A percentile compares a stretch with the other conserved stretches of the same genome.
Conservation (phyloP, 1,140 invertebrate genomes). For the Latrodectus geometricus region DNA sequence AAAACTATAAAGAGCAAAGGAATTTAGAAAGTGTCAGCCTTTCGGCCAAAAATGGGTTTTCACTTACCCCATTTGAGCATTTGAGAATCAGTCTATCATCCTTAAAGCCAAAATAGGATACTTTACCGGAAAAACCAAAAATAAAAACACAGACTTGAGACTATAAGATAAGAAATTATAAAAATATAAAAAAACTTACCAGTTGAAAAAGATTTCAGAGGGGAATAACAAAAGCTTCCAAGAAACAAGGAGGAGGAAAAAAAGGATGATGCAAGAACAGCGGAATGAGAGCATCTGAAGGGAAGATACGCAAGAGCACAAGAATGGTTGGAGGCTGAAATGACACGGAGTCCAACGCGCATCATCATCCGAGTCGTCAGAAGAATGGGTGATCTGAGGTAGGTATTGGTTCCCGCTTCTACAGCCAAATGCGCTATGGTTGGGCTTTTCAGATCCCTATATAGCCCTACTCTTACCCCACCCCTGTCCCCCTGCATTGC, state of each 20-base stretch:
- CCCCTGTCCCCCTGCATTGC: slow-evolving; percentile 37
- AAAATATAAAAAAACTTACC: slow-evolving; percentile 15
- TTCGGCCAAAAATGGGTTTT: neutral
- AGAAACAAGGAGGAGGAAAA: neutral
- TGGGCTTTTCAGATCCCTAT: slow-evolving; percentile 58
- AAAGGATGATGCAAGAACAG: slow-evolving; percentile 37
- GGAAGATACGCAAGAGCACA: slow-evolving; percentile 48
- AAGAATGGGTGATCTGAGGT: slow-evolving; percentile 40
- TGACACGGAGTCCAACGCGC: slow-evolving; percentile 42
- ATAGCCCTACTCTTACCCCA: slow-evolving; percentile 26
- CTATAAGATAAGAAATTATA: neutral
- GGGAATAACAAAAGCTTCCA: neutral
- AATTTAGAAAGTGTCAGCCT: neutral
- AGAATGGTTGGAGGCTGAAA: slow-evolving; percentile 51
- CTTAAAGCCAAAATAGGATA: neutral
- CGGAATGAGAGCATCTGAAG: slow-evolving; percentile 23
- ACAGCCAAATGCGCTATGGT: slow-evolving; percentile 52
- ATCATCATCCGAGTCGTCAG: slow-evolving; percentile 15
- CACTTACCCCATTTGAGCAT: neutral
- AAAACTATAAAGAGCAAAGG: neutral
- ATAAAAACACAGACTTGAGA: neutral
- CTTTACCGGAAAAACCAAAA: neutral
- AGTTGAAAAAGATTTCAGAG: neutral
- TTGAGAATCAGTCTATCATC: neutral
- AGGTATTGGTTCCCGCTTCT: slow-evolving; percentile 46